Conservation (phyloP, 2,797 vertebrate species). For the Coilia nasus region DNA sequence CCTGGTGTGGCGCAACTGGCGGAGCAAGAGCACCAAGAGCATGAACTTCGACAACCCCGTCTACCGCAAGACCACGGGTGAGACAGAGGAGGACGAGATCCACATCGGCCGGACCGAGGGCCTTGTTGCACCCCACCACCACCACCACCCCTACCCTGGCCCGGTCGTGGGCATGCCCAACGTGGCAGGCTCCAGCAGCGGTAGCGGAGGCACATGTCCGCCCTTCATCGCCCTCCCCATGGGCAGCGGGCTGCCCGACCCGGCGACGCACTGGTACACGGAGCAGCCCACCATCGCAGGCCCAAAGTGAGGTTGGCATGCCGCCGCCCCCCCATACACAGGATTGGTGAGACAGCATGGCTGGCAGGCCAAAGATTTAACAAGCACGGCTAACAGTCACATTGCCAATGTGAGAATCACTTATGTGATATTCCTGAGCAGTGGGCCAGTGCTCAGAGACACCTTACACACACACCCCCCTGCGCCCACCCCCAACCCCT, state of each 20-base stretch:
- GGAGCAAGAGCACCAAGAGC: constrained; percentile 95
- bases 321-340: not conserved
- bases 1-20: constrained; percentile 96
- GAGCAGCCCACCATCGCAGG: constrained; percentile 77
- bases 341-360: not conserved
- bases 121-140: constrained; percentile 71
- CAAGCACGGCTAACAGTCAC: not conserved
- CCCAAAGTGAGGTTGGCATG: constrained; percentile 66
- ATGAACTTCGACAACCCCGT: constrained; percentile 99
- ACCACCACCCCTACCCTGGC: constrained; percentile 50
- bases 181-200: constrained; percentile 62
- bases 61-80: constrained; percentile 91
- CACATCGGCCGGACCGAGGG: constrained; percentile 91
- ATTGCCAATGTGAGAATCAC: not conserved
- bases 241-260: constrained; percentile 74
- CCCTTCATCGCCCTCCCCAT: constrained; percentile 80
- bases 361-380: constrained; percentile 10
- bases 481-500: not conserved
- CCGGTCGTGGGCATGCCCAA: constrained; percentile 76
- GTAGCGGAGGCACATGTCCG: constrained; percentile 73
- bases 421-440: not conserved
- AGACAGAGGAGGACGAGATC: constrained; percentile 94
- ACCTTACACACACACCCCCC: not conserved
- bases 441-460: not conserved
- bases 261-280: constrained; percentile 80